Percentiles rank a stretch among this genome's conserved stretches.
Conservation (phyloP, 2,888 invertebrate species). For the Andrena dorsata region DNA sequence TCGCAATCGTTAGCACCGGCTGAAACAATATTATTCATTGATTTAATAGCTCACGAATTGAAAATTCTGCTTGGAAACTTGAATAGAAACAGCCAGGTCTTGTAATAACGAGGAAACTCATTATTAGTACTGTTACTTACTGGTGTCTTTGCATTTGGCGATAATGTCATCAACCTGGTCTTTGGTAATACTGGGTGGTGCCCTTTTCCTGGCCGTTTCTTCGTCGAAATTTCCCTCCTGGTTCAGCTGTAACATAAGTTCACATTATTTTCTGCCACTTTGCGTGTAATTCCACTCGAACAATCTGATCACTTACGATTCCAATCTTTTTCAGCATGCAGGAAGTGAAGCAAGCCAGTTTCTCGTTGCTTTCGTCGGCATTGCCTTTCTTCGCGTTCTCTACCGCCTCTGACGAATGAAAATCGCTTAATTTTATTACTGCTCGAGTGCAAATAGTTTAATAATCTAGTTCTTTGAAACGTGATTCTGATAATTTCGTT, state of each 20-base stretch:
- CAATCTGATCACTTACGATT: constrained; percentile 74
- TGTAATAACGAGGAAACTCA: too few relatives aligned
- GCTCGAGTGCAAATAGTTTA: neutral
- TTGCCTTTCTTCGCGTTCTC: constrained; percentile 68
- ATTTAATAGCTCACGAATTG: neutral
- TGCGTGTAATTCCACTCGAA: neutral
- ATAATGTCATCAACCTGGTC: constrained; percentile 43
- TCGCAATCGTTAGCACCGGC: constrained; percentile 36
- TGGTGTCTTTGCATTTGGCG: constrained; percentile 38
- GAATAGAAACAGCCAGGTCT: too few relatives aligned
- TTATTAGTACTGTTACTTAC: constrained; percentile 30
- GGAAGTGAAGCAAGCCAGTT: constrained; percentile 76
- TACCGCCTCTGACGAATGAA: constrained; percentile 68
- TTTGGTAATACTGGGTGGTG: constrained; percentile 25
- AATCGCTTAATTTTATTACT: neutral
- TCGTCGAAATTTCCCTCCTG: constrained; percentile 52
- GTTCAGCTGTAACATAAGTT: constrained; percentile 43
- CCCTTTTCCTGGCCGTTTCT: constrained; percentile 31
- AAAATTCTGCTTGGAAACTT: too few relatives aligned
- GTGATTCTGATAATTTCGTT: too few relatives aligned
- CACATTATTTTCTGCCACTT: neutral
- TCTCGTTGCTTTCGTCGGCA: constrained; percentile 53
- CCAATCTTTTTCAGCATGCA: constrained; percentile 79
- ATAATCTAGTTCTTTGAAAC: too few relatives aligned
- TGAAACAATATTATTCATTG: constrained; percentile 17